Evolutionary conservation across 1,140 invertebrate species (phyloP).

Genomic region (Zaprionus africanus): DNA sequence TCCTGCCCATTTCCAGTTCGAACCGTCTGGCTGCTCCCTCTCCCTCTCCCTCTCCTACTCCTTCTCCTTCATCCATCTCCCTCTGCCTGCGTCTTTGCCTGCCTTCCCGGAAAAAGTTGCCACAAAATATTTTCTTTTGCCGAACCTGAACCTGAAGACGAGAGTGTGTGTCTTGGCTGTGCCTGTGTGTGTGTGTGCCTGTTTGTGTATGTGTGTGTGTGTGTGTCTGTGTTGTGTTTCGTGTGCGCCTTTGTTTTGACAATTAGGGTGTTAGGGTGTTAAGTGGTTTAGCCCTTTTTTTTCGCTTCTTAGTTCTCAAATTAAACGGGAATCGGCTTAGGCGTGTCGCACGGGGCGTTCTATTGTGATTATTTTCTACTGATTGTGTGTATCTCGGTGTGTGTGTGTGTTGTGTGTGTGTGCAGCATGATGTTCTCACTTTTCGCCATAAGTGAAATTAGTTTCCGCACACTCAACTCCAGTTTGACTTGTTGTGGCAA

Average conservation of each 20-base stretch:
- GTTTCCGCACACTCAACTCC: slow-evolving; percentile 36
- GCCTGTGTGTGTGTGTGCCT: slow-evolving; percentile 5
- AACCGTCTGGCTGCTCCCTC: not conserved
- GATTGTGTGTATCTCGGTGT: slow-evolving; percentile 6
- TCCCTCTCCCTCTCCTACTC: not conserved
- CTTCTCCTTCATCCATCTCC: not conserved
- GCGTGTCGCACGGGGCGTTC: slow-evolving; percentile 69
- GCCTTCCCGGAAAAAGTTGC: slow-evolving; percentile 43
- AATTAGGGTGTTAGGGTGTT: slow-evolving; percentile 83
- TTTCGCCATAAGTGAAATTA: slow-evolving; percentile 50
- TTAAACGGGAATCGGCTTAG: slow-evolving; percentile 80
- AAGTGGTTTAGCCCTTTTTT: slow-evolving; percentile 82
- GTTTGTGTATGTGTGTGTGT: slow-evolving; percentile 13
- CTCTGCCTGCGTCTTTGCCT: not conserved
- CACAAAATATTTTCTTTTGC: slow-evolving; percentile 55
- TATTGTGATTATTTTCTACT: slow-evolving; percentile 55
- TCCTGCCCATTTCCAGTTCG: slow-evolving; percentile 12
- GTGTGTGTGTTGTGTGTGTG: slow-evolving; percentile 15
- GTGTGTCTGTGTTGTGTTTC: slow-evolving; percentile 43
- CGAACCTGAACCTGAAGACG: slow-evolving; percentile 9
- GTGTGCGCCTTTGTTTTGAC: slow-evolving; percentile 77
- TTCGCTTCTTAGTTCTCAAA: slow-evolving; percentile 56
- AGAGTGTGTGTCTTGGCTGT: not conserved
- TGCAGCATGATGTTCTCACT: slow-evolving; percentile 38
- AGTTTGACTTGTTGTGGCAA: slow-evolving; percentile 2